Conservation (phyloP, 2,113 vertebrate genomes). For the Piprites chloris region DNA sequence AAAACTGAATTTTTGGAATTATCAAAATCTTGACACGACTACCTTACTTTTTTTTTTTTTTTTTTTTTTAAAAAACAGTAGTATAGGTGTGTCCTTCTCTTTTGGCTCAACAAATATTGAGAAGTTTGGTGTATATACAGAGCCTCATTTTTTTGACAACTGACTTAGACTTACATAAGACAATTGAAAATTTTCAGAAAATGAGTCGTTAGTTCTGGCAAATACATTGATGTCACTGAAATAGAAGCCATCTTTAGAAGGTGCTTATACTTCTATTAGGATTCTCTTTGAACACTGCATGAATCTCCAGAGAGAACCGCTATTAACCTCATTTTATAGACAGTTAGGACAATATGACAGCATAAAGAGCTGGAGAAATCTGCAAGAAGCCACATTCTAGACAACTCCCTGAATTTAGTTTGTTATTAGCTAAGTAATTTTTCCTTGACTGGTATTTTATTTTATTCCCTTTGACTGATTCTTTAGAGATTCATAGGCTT, state of each 20-base stretch:
- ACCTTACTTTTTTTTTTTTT: background rate
- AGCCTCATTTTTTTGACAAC: background rate
- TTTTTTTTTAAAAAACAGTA: background rate
- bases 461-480: background rate
- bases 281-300: background rate
- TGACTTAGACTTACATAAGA: background rate
- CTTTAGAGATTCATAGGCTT: background rate
- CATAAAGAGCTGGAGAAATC: background rate
- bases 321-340: background rate
- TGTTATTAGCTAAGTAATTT: background rate
- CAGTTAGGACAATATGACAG: background rate
- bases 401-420: background rate
- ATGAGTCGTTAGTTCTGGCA: background rate
- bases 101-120: background rate
- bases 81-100: background rate
- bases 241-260: background rate
- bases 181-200: background rate
- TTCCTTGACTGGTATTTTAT: background rate
- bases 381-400: background rate
- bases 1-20: background rate
- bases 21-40: background rate
- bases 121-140: background rate
- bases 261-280: background rate
- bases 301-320: background rate
- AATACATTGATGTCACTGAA: background rate